Percentiles rank a stretch among this genome's conserved stretches.
phyloP scores from a whole-genome alignment of 30 jellyfish, hydroid and myxozoan species.

The Turritopsis dohrnii region DNA sequence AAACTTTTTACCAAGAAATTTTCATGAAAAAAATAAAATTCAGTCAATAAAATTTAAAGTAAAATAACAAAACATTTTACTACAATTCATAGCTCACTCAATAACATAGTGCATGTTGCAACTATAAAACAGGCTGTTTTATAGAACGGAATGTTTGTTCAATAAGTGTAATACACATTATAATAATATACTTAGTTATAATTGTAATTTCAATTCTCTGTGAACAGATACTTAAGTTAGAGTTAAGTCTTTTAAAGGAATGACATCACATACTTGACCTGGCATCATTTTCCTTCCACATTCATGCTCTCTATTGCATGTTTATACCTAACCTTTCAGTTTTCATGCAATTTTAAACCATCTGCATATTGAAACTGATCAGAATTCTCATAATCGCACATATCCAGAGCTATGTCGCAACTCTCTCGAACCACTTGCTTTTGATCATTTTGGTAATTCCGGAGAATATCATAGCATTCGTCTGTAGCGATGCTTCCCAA shows the following conservation, averaged over 20 bases:
- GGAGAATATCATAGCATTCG: conserved; percentile 47
- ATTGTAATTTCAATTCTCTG: too few species aligned
- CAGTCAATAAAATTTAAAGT: background rate
- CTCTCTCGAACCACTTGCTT: conserved; percentile 86
- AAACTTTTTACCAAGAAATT: too few species aligned
- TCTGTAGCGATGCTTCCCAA: conserved; percentile 88
- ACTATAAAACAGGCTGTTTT: too few species aligned
- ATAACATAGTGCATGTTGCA: background rate
- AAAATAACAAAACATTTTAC: background rate
- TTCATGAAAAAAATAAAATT: background rate
- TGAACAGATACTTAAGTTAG: too few species aligned
- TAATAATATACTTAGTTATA: too few species aligned
- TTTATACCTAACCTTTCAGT: background rate
- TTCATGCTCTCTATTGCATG: background rate
- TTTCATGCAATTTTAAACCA: conserved; percentile 24
- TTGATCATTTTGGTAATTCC: conserved; percentile 35
- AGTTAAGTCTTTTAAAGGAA: too few species aligned
- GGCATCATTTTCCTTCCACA: too few species aligned
- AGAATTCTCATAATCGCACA: conserved; percentile 81
- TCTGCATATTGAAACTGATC: conserved; percentile 88
- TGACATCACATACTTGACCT: too few species aligned
- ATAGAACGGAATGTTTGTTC: too few species aligned
- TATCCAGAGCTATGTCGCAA: conserved; percentile 89
- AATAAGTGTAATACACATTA: too few species aligned
- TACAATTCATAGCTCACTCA: background rate